Base-by-base conservation (phyloP, 2,113 vertebrate species). In the Perccottus glenii region DNA sequence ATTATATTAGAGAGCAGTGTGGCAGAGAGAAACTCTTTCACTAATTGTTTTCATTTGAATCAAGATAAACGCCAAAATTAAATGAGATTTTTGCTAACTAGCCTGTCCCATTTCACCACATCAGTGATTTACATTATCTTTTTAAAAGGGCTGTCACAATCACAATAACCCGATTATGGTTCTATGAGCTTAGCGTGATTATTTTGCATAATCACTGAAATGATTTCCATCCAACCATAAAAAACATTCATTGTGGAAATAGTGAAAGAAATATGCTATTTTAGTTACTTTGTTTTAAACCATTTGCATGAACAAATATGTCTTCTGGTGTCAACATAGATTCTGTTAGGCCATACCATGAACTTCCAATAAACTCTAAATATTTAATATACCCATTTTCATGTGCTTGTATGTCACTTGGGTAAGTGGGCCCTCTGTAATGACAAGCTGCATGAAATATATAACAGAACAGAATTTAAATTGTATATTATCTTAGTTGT, bases 201-300 rank as follows among this genome's bases (percentile, higher is more conserved):
- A 55, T 33, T 55, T 38, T 36, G 51, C 51, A 53, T 53, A 53
- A 53, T 53, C 51, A 53, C 51, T 33, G 2, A 53, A 53, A 53
- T 14, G 27, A 11, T 53, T 33, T 33, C 51, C 6, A 11, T 53
- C 35, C 51, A 53, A 53, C 51, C 51, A 33, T 35, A 32, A 35
- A 12, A 53, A 53, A 35, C 14, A 53, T 53, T 27, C 27, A 32
- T 9, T 52, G 27, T 55, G 52, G 35, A 55, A 4, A 38, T 4
- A 55, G 33, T 40, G 5, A 40, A 55, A 9, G 35, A 11, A 38
- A 55, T 33, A 55, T 55, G 11, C 11, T 5, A 35, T 53, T 51
- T 53, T 7, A 9, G 52, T 33, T 36, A 4, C 35, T 55, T 36
- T 55, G 52, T 55, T 55, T 38, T n/a, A 32, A 6, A n/a, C 38